phyloP scores from a whole-genome alignment of 2,888 invertebrate species.

The Scaptomyza tumidula region DNA sequence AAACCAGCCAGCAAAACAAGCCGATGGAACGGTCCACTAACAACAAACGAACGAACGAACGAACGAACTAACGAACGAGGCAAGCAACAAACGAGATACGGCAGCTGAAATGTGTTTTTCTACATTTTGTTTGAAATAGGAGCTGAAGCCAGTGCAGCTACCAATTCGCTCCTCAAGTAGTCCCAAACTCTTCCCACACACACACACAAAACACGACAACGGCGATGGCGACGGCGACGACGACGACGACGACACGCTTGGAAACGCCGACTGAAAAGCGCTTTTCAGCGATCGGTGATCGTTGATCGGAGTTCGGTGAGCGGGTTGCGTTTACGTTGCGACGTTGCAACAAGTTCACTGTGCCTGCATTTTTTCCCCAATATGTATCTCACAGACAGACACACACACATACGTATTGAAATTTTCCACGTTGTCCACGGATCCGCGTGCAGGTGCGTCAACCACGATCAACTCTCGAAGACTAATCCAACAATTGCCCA shows the following conservation, averaged over 20 bases:
- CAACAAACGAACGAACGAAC: conserved; percentile 22
- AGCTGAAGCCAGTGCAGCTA: conserved; percentile 85
- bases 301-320: conserved; percentile 3
- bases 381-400: conserved; percentile 35
- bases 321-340: conserved; percentile 27
- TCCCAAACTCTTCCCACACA: conserved; percentile 85
- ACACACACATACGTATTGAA: conserved; percentile 52
- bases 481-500: conserved; percentile 78
- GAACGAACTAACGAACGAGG: conserved; percentile 36
- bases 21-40: conserved; percentile 18
- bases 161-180: conserved; percentile 85
- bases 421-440: conserved; percentile 57
- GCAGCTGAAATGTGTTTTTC: conserved; percentile 84
- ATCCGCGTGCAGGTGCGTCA: conserved; percentile 83
- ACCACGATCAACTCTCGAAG: conserved; percentile 84
- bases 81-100: conserved; percentile 66
- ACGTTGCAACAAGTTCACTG: conserved; percentile 78
- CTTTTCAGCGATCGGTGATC: conserved; percentile 55
- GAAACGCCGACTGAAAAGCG: conserved; percentile 68
- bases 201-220: conserved; percentile 46
- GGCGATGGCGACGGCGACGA: conserved; percentile 28
- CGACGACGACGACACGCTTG: conserved; percentile 37
- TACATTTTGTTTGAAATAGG: conserved; percentile 84
- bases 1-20: conserved; percentile 21
- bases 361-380: conserved; percentile 54